Conservation (phyloP, 2,888 invertebrate genomes). For the Polymixis flavicincta region DNA sequence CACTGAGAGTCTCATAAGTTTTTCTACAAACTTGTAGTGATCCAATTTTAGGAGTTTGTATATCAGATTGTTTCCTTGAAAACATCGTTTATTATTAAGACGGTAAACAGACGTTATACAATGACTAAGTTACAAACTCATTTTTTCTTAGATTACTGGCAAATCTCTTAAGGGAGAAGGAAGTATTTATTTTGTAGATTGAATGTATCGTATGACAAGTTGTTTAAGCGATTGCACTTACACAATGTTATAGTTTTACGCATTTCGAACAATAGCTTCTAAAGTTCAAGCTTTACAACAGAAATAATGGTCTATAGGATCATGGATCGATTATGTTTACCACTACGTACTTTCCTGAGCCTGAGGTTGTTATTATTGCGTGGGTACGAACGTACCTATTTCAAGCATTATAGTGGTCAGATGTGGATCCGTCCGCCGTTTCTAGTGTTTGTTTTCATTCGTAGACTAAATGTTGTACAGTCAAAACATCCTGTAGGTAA, state of each 20-base stretch:
- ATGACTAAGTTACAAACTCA: constrained; percentile 17
- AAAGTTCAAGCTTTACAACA: constrained; percentile 49
- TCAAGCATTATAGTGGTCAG: constrained; percentile 2
- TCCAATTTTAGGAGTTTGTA: constrained; percentile 22
- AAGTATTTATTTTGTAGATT: constrained; percentile 39
- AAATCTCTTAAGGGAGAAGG: constrained; percentile 32
- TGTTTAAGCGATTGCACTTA: constrained; percentile 41
- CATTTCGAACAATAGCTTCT: constrained; percentile 53
- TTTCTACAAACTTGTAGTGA: constrained; percentile 23
- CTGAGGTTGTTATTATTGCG: constrained; percentile 10
- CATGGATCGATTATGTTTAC: constrained; percentile 37
- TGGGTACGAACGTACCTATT: not conserved
- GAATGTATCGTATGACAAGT: constrained; percentile 48
- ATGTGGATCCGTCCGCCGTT: constrained; percentile 3
- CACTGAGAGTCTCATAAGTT: constrained; percentile 1
- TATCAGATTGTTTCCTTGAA: constrained; percentile 34
- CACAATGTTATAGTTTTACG: constrained; percentile 54
- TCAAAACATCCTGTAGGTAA: not conserved
- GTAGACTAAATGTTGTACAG: not conserved
- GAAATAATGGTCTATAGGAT: constrained; percentile 46
- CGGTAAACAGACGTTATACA: constrained; percentile 44
- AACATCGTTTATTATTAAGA: constrained; percentile 41
- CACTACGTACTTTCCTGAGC: constrained; percentile 14
- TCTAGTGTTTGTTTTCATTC: not conserved
- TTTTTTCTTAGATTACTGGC: constrained; percentile 20